phyloP scores from a whole-genome alignment of 2,888 invertebrate species.

The Nesidiocoris tenuis region DNA sequence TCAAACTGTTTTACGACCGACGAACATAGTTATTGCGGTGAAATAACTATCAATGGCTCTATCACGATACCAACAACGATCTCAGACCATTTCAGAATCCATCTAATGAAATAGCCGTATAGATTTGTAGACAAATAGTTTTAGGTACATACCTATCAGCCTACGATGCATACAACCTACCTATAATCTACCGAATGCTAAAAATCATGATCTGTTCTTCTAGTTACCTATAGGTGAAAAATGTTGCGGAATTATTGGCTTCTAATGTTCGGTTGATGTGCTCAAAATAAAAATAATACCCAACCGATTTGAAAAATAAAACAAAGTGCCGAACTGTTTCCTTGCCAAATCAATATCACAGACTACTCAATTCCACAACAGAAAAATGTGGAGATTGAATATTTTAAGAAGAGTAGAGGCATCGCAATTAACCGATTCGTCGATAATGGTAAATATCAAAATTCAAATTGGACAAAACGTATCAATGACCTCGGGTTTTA shows the following conservation, averaged over 20 bases:
- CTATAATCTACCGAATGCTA: background rate
- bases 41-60: no score
- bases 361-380: background rate
- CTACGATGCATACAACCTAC: background rate
- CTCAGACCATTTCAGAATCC: no score
- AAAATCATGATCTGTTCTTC: background rate
- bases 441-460: background rate
- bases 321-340: no score
- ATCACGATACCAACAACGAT: no score
- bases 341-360: background rate
- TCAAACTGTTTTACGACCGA: no score
- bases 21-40: no score
- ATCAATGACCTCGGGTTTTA: background rate
- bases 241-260: background rate
- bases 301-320: background rate
- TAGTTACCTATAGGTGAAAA: background rate
- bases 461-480: background rate
- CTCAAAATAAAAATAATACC: background rate
- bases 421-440: background rate
- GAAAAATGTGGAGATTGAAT: background rate
- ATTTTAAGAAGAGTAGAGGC: background rate
- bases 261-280: background rate
- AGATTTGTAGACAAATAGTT: no score
- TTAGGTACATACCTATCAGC: background rate
- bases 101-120: no score